phyloP scores from a whole-genome alignment of 2,888 invertebrate species.

The Erebia aethiops region DNA sequence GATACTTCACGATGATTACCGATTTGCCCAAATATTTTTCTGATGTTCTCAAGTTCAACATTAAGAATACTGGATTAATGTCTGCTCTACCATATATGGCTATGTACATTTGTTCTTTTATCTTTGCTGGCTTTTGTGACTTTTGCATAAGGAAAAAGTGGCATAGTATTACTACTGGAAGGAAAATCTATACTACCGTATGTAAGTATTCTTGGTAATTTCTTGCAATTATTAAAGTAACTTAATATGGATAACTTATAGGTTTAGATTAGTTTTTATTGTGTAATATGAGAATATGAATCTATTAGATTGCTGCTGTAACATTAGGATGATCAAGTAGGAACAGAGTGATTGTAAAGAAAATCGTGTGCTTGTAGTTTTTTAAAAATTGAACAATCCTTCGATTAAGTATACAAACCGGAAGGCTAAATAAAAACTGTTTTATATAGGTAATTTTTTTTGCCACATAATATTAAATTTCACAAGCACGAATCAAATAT shows the following conservation, averaged over 20 bases:
- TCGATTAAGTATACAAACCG: neutral
- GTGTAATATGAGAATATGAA: too few relatives aligned
- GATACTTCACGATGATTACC: constrained; percentile 87
- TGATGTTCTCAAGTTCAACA: constrained; percentile 85
- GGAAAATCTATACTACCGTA: constrained; percentile 86
- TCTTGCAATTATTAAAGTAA: too few relatives aligned
- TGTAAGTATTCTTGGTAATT: constrained; percentile 69
- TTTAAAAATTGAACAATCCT: neutral
- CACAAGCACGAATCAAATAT: constrained; percentile 28
- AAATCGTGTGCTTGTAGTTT: too few relatives aligned
- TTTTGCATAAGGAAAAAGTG: constrained; percentile 83
- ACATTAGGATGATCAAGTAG: too few relatives aligned
- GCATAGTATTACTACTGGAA: constrained; percentile 81
- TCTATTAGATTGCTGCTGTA: too few relatives aligned
- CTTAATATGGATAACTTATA: too few relatives aligned
- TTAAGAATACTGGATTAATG: constrained; percentile 84
- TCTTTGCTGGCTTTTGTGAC: constrained; percentile 86
- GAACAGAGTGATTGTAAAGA: too few relatives aligned
- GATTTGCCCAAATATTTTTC: constrained; percentile 87
- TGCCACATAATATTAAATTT: neutral
- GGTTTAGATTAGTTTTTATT: too few relatives aligned
- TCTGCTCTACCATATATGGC: constrained; percentile 86
- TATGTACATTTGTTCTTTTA: constrained; percentile 84
- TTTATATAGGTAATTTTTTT: neutral
- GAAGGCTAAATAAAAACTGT: neutral